Base-by-base conservation (phyloP, 2,113 vertebrate genomes). In the Pluvialis apricaria region DNA sequence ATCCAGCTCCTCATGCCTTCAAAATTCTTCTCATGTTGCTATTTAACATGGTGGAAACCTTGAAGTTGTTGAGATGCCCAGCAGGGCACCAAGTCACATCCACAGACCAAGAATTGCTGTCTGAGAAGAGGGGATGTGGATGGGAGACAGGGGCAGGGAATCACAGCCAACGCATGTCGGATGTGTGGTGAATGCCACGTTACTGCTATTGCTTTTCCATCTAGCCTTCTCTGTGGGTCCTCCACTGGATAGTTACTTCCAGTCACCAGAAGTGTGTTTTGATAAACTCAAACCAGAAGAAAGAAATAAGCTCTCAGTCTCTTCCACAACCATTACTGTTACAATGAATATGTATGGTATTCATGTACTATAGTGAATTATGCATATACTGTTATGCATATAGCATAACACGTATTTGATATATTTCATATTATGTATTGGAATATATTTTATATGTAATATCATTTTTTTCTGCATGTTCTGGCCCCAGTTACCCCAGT, bases 141-240 rank as follows among this genome's bases (percentile, higher is more conserved):
- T 38, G 15, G n/a, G 15, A 72, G 28, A 15, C 25, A 87, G 11
- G 21, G 16, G 4, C 36, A 57, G 26, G 11, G 13, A 57, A 60
- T 55, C 15, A n/a, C 5, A 22, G 22, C 5, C 8, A 5, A 22
- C 9, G 2, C 8, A 31, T 7, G 2, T 38, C 1, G 2, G 5
- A 4, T 49, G 15, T 36, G 13, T n/a, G 44, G 64, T 40, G 22
- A 79, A 76, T 38, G 15, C 6, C 40, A 38, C 0, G 1, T 29
- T 76, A 54, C 44, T 85, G n/a, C 34, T 55, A 11, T 15, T 31
- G 15, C 25, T 80, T 95, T 87, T 87, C n/a, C 38, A 24, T 32
- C 36, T 66, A 80, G 8, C 13, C 32, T 78, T 64, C 19, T 55
- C 28, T 65, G 36, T 15, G 22, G 28, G 6, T 40, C 5, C 4